phyloP scores from a whole-genome alignment of 2,113 vertebrate genomes.

The Theristicus caerulescens region DNA sequence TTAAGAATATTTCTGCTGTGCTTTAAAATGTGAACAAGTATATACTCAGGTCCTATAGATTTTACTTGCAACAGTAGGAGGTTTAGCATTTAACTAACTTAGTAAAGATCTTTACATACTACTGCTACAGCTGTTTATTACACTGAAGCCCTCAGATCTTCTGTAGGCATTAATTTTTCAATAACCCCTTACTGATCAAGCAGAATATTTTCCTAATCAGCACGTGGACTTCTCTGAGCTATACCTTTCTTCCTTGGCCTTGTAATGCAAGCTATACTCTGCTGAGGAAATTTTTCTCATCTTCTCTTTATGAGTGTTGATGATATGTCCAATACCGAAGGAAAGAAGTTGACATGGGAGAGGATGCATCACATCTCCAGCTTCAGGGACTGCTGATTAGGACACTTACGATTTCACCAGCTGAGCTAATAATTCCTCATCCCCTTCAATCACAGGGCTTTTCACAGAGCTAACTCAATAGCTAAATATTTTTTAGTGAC shows the following conservation, averaged over 20 bases:
- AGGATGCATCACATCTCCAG: constrained; percentile 1
- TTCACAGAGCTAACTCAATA: background rate
- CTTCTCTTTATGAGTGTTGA: background rate
- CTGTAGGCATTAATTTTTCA: constrained; percentile 62
- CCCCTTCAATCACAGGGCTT: background rate
- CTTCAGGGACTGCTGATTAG: background rate
- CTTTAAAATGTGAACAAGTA: background rate
- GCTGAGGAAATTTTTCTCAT: background rate
- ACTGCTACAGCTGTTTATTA: background rate
- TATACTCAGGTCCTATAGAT: background rate
- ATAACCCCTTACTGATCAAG: constrained; percentile 29
- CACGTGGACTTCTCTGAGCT: background rate
- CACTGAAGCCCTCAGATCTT: background rate
- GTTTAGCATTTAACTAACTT: background rate
- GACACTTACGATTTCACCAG: background rate
- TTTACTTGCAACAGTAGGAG: background rate
- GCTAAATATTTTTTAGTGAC: background rate
- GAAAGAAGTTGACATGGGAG: background rate
- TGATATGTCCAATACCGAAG: background rate
- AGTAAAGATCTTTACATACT: background rate
- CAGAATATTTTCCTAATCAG: constrained; percentile 59
- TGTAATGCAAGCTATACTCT: background rate
- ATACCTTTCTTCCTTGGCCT: constrained; percentile 7
- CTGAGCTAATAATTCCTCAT: constrained; percentile 18
- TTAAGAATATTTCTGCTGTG: background rate